Conservation (phyloP, 2,113 vertebrate genomes). For the Leucopsar rothschildi region DNA sequence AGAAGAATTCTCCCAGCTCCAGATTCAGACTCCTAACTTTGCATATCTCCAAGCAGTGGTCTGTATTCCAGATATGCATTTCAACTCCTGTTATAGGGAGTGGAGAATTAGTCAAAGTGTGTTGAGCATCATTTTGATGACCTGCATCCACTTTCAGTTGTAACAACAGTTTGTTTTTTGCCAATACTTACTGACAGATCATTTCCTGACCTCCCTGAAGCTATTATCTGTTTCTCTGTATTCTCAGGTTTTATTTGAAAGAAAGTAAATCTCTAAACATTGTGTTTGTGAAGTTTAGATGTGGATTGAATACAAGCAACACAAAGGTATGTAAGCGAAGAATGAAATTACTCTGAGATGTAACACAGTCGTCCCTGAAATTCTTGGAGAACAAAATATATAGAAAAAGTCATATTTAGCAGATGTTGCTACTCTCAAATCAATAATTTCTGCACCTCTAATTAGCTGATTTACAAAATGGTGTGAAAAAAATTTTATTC, state of each 20-base stretch:
- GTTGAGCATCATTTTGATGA: not conserved
- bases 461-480: not conserved
- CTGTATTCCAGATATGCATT: not conserved
- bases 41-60: not conserved
- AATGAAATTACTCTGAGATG: not conserved
- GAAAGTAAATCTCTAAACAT: not conserved
- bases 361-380: rapidly evolving
- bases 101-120: not conserved
- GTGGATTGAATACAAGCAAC: not conserved
- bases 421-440: not conserved
- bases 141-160: not conserved
- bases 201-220: not conserved
- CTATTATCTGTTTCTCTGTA: conserved; percentile 2
- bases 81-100: rapidly evolving
- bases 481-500: not conserved
- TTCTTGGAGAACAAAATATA: not conserved
- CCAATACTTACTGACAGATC: not conserved
- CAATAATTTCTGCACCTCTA: not conserved
- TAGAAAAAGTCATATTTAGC: not conserved
- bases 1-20: not conserved
- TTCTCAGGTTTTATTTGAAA: conserved; percentile 2
- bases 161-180: not conserved
- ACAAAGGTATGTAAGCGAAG: not conserved
- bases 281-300: not conserved
- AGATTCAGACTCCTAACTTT: not conserved